Evolutionary conservation across 1,140 invertebrate genomes (phyloP), one percentile per base, ranked within the genome.

Genomic region (Zophobas morio): DNA sequence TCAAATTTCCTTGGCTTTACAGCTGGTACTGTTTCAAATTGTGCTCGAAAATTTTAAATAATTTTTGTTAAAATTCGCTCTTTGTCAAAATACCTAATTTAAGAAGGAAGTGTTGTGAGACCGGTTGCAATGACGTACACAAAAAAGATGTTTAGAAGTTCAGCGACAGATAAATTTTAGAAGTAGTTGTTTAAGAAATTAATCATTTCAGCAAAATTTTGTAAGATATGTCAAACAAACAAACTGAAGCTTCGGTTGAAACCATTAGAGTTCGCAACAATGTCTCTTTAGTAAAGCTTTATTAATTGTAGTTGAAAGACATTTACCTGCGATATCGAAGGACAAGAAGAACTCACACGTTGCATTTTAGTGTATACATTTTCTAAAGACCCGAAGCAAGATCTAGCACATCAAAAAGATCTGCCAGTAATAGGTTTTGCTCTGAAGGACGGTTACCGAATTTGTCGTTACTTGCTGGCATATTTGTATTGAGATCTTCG

Each of bases 321-420:
- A 20, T 72, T 84, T 85, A 85, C 84, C 84, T 85, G 84, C 46
- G 84, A 85, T 56, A 85, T 76, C 56, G 84, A 84, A 32, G 84
- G 84, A 79, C 84, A 85, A 60, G 82, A 83, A 49, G 70, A 76
- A 57, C 82, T 80, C 49, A 82, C 75, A 66, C 82, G 66, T 81
- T 81, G 81, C 32, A 83, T 81, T 74, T 82, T 80, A 81, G 79
- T 81, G 70, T 83, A 82, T 8, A 83, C 76, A 79, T 81, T 81
- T 80, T 78, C 74, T 46, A 83, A 80, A 33, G 82, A 76, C 66
- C 80, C 82, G 0, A 20, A 20, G 82, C 80, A 42, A 83, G 72
- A 77, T 83, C 82, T 76, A 83, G 81, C 78, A 78, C 80, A 54
- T 76, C 79, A 77, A 83, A 81, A 77, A 83, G 78, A 80, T 81